phyloP scores from a whole-genome alignment of 2,888 invertebrate species.

The Dryadula phaetusa region DNA sequence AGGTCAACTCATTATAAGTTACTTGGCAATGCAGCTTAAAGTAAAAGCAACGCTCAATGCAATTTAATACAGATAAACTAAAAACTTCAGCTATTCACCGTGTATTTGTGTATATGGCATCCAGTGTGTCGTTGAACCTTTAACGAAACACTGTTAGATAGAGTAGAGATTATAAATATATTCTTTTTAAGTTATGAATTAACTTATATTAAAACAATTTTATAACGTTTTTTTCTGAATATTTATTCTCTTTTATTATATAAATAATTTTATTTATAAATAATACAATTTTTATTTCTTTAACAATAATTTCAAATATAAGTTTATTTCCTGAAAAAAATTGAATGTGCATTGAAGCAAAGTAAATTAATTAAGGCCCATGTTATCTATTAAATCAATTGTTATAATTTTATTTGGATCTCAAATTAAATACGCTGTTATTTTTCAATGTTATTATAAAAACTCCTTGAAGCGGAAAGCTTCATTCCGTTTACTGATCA shows the following conservation, averaged over 20 bases:
- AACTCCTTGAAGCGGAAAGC: constrained; percentile 34
- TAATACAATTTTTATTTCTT: background rate
- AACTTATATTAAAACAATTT: too few species aligned
- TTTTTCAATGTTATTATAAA: constrained; percentile 34
- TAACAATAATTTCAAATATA: background rate
- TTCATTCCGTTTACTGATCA: constrained; percentile 32
- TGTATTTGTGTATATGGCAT: background rate
- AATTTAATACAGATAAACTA: constrained; percentile 8
- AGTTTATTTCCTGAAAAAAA: constrained; percentile 18
- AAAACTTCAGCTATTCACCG: too few species aligned
- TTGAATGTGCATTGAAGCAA: constrained; percentile 5
- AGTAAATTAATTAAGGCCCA: constrained; percentile 10
- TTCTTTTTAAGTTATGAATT: background rate
- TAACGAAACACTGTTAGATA: background rate
- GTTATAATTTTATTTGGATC: constrained; percentile 12
- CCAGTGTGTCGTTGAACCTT: background rate
- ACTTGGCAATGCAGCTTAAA: background rate
- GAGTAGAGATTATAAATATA: background rate
- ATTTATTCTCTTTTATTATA: too few species aligned
- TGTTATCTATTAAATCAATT: constrained; percentile 32
- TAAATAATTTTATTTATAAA: too few species aligned
- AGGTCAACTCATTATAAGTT: constrained; percentile 16
- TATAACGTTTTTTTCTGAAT: too few species aligned
- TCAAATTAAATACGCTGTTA: constrained; percentile 18
- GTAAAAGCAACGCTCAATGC: background rate